Base-by-base conservation (phyloP, 2,113 vertebrate genomes). In the Hystrix cristata region DNA sequence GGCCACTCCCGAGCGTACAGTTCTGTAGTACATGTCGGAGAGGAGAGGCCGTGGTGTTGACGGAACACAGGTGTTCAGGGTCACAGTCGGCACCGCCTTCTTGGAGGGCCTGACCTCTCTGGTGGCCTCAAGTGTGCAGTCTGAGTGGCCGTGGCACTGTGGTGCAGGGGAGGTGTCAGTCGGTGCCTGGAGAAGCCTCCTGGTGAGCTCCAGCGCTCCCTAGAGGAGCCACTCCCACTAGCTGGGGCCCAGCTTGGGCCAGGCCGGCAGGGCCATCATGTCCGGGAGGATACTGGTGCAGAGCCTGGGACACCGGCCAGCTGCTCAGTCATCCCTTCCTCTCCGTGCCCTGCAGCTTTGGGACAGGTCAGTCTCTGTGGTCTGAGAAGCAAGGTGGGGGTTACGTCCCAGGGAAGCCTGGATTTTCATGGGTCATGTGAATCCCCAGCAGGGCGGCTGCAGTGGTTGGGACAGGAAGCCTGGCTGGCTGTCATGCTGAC, bases 311-410 rank as follows among this genome's bases (percentile, higher is more conserved):
- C 57, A 0, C 0, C 1, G 48, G 38, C 64, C 27, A 14, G 72
- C 51, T 2, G 0, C 64, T 3, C 18, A 1, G 31, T 16, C 12
- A 0, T 31, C 31, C 19, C 76, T 12, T 43, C 51, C n/a, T 23
- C 29, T 34, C 48, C 3, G 43, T 48, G 1, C n/a, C 55, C 29
- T 31, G 74, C 25, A 27, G 84, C 15, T 57, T 29, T 16, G 34
- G 19, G 81, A 29, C 62, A 34, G 69, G 59, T 57, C 3, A 0
- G 7, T 0, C 0, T 1, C 18, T 7, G n/a, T 10, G 15, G 55
- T 71, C 48, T 43, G 46, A 59, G 60, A 53, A 74, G 46, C 72
- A 14, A 23, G 48, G 71, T 1, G 0, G 13, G 57, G 38, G 0
- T 31, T 5, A 21, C 4, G 0, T 71, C 80, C 29, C 6, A 0